A percentile compares a stretch with the other conserved stretches of the same genome.
These are phyloP conservation scores for Liasis olivaceus DNA, from an alignment of 2,797 vertebrate species.

Conservation along the genomic window DNA sequence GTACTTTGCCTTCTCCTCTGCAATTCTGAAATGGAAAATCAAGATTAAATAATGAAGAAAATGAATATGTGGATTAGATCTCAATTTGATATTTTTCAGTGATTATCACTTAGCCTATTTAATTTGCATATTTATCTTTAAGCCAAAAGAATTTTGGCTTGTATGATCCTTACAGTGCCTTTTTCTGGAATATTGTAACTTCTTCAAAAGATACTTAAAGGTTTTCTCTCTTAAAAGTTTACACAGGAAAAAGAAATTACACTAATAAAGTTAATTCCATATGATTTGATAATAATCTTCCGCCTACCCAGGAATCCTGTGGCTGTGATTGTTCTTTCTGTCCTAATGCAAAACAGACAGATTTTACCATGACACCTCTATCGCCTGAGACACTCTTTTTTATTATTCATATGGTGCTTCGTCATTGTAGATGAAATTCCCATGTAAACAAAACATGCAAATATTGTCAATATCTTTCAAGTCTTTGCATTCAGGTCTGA, in stretches of 20 bases:
- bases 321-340: not conserved
- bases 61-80: slow-evolving; percentile 48
- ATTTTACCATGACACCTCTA: not conserved
- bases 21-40: slow-evolving; percentile 24
- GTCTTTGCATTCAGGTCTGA: not conserved
- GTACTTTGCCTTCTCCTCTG: not conserved
- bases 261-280: slow-evolving; percentile 33
- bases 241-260: slow-evolving; percentile 57
- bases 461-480: not conserved
- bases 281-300: slow-evolving; percentile 18
- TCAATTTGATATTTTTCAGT: slow-evolving; percentile 59
- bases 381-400: not conserved
- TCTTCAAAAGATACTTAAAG: slow-evolving; percentile 60
- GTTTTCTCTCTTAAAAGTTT: slow-evolving; percentile 45
- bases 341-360: not conserved
- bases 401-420: not conserved
- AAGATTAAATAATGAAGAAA: slow-evolving; percentile 40
- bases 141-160: slow-evolving; percentile 44
- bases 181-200: slow-evolving; percentile 47
- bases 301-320: slow-evolving; percentile 29
- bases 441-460: not conserved
- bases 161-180: slow-evolving; percentile 51
- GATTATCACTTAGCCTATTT: slow-evolving; percentile 61
- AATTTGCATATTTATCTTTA: slow-evolving; percentile 63
- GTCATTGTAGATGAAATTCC: not conserved